Evolutionary conservation across 2,888 invertebrate genomes (phyloP), one percentile per base, ranked within the genome.

Genomic region (Anaspis maculata): DNA sequence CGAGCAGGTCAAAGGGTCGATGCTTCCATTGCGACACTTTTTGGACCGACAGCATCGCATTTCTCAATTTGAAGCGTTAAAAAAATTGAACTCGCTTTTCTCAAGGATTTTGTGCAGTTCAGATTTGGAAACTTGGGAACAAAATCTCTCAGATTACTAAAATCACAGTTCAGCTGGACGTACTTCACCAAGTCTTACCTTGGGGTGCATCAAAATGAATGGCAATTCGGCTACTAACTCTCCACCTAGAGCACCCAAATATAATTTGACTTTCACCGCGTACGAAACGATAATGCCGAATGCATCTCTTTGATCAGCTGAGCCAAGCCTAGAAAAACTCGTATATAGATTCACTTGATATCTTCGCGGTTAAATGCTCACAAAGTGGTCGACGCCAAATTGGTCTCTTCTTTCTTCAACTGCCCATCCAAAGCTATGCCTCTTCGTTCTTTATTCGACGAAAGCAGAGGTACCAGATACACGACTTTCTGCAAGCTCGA

Each of bases 211-310:
- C 45, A 92, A 70, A 44, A 91, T 84, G 67, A 92, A 89, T 24
- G 92, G 92, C 57, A 92, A 67, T 66, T 91, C 91, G 3, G 94
- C 92, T 15, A 85, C 78, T 27, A 96, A 69, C 68, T 95, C 94
- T 3, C 95, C 94, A 39, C 88, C 90, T 45, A 95, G 72, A 27
- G 94, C 90, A 12, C 90, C 94, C 46, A 96, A 74, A 64, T 90
- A 91, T 30, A 96, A 73, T 68, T 94, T 91, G 30, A 94, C 90
- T 69, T 94, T 95, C 22, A 89, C 89, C 34, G 87, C 87, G 72
- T 96, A 96, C 23, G 91, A 92, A 7, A 96, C 92, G 47, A 95
- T 83, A 54, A 95, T 94, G 39, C 95, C 95, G 60, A 95, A 90
- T 30, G 89, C 86, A 65, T 95, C 94, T 41, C 89, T 81, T 53